These are phyloP conservation scores for Poecile montanus DNA, from an alignment of 2,797 vertebrate species.

Conservation along the genomic window DNA sequence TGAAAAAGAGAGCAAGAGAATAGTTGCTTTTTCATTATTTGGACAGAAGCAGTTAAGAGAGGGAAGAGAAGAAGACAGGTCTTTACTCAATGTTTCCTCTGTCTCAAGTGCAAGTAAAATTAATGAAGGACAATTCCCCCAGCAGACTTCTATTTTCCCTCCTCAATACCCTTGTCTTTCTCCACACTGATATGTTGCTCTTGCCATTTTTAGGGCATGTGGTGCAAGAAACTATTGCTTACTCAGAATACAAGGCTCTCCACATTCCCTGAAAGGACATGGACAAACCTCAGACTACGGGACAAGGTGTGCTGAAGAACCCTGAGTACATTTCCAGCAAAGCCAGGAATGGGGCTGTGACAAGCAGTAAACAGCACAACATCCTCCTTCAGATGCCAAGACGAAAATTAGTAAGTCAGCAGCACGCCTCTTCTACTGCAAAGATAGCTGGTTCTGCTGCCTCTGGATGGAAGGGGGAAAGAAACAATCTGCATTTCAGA, in stretches of 20 bases:
- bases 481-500: background rate
- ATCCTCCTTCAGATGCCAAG: background rate
- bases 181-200: background rate
- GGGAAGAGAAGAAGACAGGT: background rate
- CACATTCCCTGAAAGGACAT: accelerated
- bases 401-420: background rate
- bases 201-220: background rate
- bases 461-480: background rate
- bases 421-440: background rate
- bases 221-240: background rate
- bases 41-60: background rate
- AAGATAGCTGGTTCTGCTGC: background rate
- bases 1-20: background rate
- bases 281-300: background rate
- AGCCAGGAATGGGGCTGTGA: background rate
- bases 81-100: background rate
- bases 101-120: background rate
- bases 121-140: background rate
- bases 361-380: background rate
- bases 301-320: background rate
- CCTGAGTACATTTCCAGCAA: background rate
- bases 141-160: background rate
- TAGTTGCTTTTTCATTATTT: background rate
- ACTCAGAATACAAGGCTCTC: background rate
- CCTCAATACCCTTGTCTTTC: background rate